A percentile compares a stretch with the other conserved stretches of the same genome.
Conservation (phyloP, 2,113 vertebrate genomes). For the Elgaria multicarinata region DNA sequence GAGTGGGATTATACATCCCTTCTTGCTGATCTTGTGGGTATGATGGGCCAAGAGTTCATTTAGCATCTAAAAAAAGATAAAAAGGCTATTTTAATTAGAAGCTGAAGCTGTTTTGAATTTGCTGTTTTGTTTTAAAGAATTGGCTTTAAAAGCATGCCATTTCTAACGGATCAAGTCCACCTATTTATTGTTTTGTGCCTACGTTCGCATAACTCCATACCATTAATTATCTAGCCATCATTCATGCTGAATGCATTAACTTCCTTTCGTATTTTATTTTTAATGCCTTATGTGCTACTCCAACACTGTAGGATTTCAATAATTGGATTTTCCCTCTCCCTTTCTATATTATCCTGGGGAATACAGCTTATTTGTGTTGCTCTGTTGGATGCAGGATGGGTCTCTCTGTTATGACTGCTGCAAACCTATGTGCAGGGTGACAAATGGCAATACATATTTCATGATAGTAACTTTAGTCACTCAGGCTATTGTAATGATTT, state of each 20-base stretch:
- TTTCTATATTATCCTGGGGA: conserved; percentile 33
- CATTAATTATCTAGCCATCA: conserved; percentile 45
- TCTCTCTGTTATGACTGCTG: conserved; percentile 56
- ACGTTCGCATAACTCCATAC: conserved; percentile 18
- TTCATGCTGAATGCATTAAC: conserved; percentile 30
- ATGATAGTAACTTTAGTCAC: conserved; percentile 50
- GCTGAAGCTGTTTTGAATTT: neutral
- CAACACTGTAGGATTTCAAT: conserved; percentile 41
- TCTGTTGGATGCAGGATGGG: conserved; percentile 59
- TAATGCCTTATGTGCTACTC: conserved; percentile 17
- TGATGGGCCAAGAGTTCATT: neutral
- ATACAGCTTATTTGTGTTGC: conserved; percentile 59
- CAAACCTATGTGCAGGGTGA: conserved; percentile 47
- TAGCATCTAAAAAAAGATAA: neutral
- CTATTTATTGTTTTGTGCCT: conserved; percentile 22
- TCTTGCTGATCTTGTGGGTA: neutral
- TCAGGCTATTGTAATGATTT: conserved; percentile 50
- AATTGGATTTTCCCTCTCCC: neutral
- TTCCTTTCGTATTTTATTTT: conserved; percentile 46
- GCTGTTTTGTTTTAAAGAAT: neutral
- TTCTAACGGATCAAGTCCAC: conserved; percentile 17
- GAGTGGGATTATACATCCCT: neutral
- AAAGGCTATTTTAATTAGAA: conserved; percentile 30
- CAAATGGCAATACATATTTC: conserved; percentile 60
- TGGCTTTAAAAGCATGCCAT: neutral